Percentiles rank a stretch among this genome's conserved stretches.
phyloP scores from a whole-genome alignment of 2,888 invertebrate genomes.

The Eristalis pertinax region DNA sequence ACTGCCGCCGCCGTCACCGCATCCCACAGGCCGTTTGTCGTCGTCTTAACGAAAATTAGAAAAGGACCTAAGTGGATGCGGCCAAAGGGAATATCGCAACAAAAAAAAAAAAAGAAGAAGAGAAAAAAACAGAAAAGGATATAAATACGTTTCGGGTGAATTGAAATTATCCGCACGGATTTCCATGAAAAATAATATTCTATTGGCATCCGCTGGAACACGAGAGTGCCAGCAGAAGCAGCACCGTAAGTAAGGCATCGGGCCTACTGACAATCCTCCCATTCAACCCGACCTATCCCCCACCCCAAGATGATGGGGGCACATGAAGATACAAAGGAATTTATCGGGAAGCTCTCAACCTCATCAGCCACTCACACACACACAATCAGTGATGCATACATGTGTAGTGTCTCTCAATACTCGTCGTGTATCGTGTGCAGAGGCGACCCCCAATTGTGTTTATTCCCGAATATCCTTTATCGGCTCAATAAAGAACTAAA shows the following conservation, averaged over 20 bases:
- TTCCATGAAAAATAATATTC: constrained; percentile 71
- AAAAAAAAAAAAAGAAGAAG: neutral
- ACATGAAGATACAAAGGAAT: constrained; percentile 59
- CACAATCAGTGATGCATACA: neutral
- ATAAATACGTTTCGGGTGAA: constrained; percentile 52
- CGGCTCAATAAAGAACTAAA: constrained; percentile 70
- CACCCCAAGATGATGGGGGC: neutral
- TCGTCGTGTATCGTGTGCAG: constrained; percentile 46
- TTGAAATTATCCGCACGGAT: constrained; percentile 71
- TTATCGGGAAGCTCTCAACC: constrained; percentile 42
- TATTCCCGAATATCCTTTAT: constrained; percentile 70
- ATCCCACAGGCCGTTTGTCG: constrained; percentile 44
- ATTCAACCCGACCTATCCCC: neutral
- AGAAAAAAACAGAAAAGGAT: constrained; percentile 28
- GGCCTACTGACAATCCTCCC: constrained; percentile 10
- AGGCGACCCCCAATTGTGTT: constrained; percentile 70
- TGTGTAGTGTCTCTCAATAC: constrained; percentile 7
- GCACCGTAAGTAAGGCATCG: constrained; percentile 15
- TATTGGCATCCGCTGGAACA: constrained; percentile 45
- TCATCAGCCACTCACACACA: neutral
- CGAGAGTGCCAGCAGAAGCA: neutral
- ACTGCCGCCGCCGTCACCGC: neutral
- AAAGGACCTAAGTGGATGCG: constrained; percentile 59
- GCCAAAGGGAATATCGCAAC: constrained; percentile 22
- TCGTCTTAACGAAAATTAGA: constrained; percentile 62